phyloP scores from a whole-genome alignment of 2,797 vertebrate genomes.

The Anguilla obscura region DNA sequence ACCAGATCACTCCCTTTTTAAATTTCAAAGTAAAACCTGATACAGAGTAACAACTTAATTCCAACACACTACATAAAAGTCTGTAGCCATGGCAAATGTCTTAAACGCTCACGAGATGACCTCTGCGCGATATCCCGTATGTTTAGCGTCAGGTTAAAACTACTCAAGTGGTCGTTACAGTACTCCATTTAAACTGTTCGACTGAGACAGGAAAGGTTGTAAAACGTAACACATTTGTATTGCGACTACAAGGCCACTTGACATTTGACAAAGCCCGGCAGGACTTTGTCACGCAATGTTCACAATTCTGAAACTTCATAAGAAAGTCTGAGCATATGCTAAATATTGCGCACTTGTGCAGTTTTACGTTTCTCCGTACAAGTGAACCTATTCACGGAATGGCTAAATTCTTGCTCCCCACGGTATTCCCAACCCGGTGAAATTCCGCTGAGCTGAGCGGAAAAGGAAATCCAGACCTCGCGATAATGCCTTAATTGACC shows the following conservation, averaged over 20 bases:
- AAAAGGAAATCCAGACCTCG: not conserved
- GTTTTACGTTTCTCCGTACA: not conserved
- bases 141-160: constrained; percentile 64
- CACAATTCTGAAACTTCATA: not conserved
- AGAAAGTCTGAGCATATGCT: not conserved
- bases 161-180: constrained; percentile 67
- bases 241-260: not conserved
- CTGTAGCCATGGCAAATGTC: constrained; percentile 17
- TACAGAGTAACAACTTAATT: not conserved
- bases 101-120: not conserved
- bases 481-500: constrained; percentile 1
- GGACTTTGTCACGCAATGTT: not conserved
- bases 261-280: not conserved
- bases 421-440: not conserved
- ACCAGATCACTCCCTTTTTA: not conserved
- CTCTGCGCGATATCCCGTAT: constrained; percentile 34
- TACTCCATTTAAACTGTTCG: constrained; percentile 61
- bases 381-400: not conserved
- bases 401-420: not conserved
- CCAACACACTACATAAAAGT: not conserved
- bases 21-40: not conserved
- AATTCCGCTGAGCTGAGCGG: not conserved
- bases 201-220: constrained; percentile 57
- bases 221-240: constrained; percentile 59
- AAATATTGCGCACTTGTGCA: not conserved